Evolutionary conservation across 92 coral and sea anemone species (phyloP).

Genomic region (Porites rus): DNA sequence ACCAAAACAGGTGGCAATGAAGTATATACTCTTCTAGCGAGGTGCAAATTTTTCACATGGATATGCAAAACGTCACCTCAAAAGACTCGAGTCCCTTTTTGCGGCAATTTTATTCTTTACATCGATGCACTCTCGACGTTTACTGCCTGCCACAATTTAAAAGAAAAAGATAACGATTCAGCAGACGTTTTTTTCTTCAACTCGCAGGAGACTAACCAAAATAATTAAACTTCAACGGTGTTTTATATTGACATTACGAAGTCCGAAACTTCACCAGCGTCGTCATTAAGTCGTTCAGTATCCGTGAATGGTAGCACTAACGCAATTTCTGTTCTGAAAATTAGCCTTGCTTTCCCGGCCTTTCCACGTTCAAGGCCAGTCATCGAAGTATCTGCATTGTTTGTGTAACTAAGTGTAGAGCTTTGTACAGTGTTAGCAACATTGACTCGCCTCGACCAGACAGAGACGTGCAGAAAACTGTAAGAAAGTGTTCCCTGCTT

Average conservation of each 20-base stretch:
- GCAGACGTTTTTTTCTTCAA: background rate
- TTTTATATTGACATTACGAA: constrained; percentile 21
- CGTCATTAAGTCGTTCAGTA: constrained; percentile 21
- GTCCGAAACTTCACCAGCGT: constrained; percentile 22
- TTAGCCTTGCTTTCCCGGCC: background rate
- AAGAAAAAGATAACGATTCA: constrained; percentile 1
- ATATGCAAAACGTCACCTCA: constrained; percentile 40
- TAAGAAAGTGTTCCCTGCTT: background rate
- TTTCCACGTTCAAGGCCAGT: background rate
- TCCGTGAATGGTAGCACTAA: background rate
- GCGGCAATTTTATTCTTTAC: constrained; percentile 51
- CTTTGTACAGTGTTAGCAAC: constrained; percentile 1
- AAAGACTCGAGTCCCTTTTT: constrained; percentile 27
- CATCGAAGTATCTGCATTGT: background rate
- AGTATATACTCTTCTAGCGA: constrained; percentile 17
- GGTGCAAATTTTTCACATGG: constrained; percentile 33
- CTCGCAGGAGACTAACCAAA: constrained; percentile 1
- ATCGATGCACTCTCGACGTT: constrained; percentile 11
- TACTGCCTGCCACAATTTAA: constrained; percentile 26
- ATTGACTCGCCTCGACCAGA: constrained; percentile 9
- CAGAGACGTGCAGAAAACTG: background rate
- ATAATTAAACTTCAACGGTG: constrained; percentile 31
- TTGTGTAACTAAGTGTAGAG: background rate
- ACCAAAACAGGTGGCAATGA: constrained; percentile 42
- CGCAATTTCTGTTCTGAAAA: background rate